These are phyloP conservation scores for Hycleus phaleratus DNA, from an alignment of 1,140 invertebrate species.

Conservation along the genomic window DNA sequence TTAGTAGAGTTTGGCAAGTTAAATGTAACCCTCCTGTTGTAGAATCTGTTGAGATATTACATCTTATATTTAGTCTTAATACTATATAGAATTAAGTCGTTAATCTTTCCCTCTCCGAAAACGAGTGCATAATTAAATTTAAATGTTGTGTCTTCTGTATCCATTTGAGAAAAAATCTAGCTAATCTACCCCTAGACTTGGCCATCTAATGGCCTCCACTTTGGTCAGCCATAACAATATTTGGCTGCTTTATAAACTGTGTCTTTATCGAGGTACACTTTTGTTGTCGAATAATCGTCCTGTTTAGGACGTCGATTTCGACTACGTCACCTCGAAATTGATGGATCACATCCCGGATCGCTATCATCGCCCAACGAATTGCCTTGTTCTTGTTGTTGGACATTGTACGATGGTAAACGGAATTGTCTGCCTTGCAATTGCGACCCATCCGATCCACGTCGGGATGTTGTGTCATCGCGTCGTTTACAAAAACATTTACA, in stretches of 20 bases:
- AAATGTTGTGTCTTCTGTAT: constrained; percentile 5
- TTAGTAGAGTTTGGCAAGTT: too few species aligned
- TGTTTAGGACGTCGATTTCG: constrained; percentile 13
- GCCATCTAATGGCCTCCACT: neutral
- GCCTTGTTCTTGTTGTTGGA: constrained; percentile 33
- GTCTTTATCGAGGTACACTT: constrained; percentile 7
- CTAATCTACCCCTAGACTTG: neutral
- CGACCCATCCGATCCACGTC: constrained; percentile 60
- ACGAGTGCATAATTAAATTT: constrained; percentile 10
- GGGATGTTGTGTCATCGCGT: constrained; percentile 37
- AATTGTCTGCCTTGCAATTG: constrained; percentile 46
- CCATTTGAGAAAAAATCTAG: too few species aligned
- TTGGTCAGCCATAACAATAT: constrained; percentile 29
- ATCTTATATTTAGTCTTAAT: constrained; percentile 9
- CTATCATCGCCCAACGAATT: constrained; percentile 48
- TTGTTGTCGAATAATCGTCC: too few species aligned
- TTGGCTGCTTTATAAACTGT: constrained; percentile 35
- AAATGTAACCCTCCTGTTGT: too few species aligned
- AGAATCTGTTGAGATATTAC: neutral
- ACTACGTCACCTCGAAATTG: constrained; percentile 49
- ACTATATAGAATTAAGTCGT: constrained; percentile 29
- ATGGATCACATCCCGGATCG: constrained; percentile 44
- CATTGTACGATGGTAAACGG: constrained; percentile 46
- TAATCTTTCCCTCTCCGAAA: constrained; percentile 38
- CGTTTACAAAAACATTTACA: constrained; percentile 68